Base-by-base conservation (phyloP, 1,140 invertebrate species). In the Heterodera schachtii region DNA sequence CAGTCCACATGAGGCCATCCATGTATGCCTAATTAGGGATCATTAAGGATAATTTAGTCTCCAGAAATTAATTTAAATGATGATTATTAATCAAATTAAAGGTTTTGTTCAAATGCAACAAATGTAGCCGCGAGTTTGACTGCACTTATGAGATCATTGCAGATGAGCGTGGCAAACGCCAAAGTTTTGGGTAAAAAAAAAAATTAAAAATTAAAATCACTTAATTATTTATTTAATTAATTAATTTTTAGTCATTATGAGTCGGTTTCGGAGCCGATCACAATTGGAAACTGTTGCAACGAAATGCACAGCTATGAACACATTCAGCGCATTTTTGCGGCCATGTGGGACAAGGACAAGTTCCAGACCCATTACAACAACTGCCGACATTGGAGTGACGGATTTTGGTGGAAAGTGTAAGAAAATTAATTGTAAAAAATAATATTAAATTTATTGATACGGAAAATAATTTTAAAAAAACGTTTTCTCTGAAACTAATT, bases 131-230 rank as follows among this genome's bases (percentile, higher is more conserved):
- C 3, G 70, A 66, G 43, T 78, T 78, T 21, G 49, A 78, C 64
- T 78, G 77, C 64, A 78, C 77, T 7, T 78, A 78, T 69, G 77
- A 78, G 31, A 69, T 78, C 21, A 69, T 78, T 46, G 66, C 57
- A n/a, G 57, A 69, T 16, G 77, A 78, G 60, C 66, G 70, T 16
- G 77, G 77, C 60, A 78, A 78, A 46, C 52, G 46, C 2, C 77
- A 78, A 69, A 78, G 77, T 64, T 78, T 78, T 46, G 77, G 77
- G 77, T 69, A 78, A 52, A 19, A 21, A 31, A 31, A n/a, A n/a
- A n/a, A n/a, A n/a, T n/a, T n/a, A n/a, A n/a, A 31, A 31, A 31
- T 31, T 31, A 31, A 31, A 31, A 31, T 31, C 31, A 31, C 31
- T 31, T 31, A 31, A 31, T 31, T 31, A 31, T 31, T 31, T 31